Percentiles rank a stretch among this genome's conserved stretches.
phyloP scores from a whole-genome alignment of 2,113 vertebrate species.

The Myotis lucifugus region DNA sequence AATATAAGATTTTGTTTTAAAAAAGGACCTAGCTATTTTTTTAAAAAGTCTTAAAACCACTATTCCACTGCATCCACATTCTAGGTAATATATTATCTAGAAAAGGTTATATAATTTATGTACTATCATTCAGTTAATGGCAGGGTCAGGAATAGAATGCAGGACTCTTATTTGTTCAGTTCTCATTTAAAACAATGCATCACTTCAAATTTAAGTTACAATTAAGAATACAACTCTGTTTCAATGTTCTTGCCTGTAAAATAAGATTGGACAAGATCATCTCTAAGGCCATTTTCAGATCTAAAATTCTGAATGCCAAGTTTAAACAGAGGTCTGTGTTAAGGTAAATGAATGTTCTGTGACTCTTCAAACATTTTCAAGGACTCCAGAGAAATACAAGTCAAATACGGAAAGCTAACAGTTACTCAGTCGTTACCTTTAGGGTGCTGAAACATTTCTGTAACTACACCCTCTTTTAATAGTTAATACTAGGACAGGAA shows the following conservation, averaged over 20 bases:
- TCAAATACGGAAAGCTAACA: slow-evolving; percentile 52
- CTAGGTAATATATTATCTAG: background rate
- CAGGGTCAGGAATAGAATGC: slow-evolving; percentile 30
- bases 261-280: slow-evolving; percentile 24
- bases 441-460: slow-evolving; percentile 19
- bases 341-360: background rate
- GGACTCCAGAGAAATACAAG: background rate
- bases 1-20: slow-evolving; percentile 1
- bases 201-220: slow-evolving; percentile 37
- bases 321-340: slow-evolving; percentile 14
- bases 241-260: slow-evolving; percentile 29
- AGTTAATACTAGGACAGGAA: slow-evolving; percentile 20
- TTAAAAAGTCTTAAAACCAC: background rate
- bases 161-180: background rate
- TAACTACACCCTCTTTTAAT: slow-evolving; percentile 16
- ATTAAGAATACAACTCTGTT: slow-evolving; percentile 26
- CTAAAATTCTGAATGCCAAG: slow-evolving; percentile 52
- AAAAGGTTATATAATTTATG: background rate
- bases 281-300: slow-evolving; percentile 16
- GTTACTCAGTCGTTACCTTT: background rate
- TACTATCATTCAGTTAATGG: background rate
- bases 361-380: slow-evolving; percentile 36
- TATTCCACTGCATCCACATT: slow-evolving; percentile 15
- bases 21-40: slow-evolving; percentile 7
- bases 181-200: slow-evolving; percentile 43